Evolutionary conservation across 2,113 vertebrate species (phyloP), one percentile per base, ranked within the genome.

Genomic region (Zingel zingel): DNA sequence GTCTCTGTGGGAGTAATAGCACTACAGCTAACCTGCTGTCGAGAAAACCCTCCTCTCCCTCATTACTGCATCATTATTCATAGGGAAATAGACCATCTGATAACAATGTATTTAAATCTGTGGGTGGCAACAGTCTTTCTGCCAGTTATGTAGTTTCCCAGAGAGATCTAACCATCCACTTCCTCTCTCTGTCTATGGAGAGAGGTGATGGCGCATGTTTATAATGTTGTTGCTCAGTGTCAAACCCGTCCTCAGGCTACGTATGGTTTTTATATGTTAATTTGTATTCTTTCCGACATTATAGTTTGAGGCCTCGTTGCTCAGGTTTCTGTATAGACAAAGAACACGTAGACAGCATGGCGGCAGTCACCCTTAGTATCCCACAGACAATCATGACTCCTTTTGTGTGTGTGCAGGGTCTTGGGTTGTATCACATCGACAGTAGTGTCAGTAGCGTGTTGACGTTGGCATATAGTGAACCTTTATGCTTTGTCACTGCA

Each of bases 261-360:
- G 9, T 30, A 79, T 67, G 51, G n/a, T 57, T 80, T 36, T 83
- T 33, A 54, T 64, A 51, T 3, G 12, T 76, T 70, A 30, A 59
- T 68, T 73, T 81, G 11, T 56, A 23, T 82, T 73, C 54, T 70
- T 21, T 69, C 2, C 51, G 45, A 27, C 18, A 4, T 77, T 83
- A 74, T 58, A 79, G 66, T 67, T 53, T 75, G n/a, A 75, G 69
- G 72, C 62, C 66, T 53, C 0, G 4, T n/a, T 2, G 12, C 65
- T 88, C 77, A 77, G 47, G 69, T 90, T 86, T 89, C 81, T 62
- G 16, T 59, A 63, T 18, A 30, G 61, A 91, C 87, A 77, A 84
- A 74, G 69, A 81, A 19, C 27, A 18, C 2, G 6, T 14, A 81
- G 77, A 79, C 85, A 63, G 62, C 43, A 68, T 25, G 83, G 73